Conservation (phyloP, 2,113 vertebrate species). For the Phrynosoma platyrhinos region DNA sequence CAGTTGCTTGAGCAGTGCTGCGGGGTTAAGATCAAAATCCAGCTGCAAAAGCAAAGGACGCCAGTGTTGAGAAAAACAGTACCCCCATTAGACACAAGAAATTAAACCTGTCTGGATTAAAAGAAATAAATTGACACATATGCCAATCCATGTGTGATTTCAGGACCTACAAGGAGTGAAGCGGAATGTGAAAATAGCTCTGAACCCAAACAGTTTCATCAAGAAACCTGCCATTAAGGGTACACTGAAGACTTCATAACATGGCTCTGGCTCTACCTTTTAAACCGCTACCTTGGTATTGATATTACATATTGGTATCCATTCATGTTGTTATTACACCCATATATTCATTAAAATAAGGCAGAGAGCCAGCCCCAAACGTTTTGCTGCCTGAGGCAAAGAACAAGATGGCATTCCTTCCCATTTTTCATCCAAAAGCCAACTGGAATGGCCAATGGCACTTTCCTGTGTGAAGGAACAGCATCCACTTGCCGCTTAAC, state of each 20-base stretch:
- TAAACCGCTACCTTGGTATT: not conserved
- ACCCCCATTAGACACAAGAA: not conserved
- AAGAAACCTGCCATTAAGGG: not conserved
- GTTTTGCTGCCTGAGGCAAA: too few relatives aligned
- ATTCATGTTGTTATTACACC: too few relatives aligned
- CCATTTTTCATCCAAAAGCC: too few relatives aligned
- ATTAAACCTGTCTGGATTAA: slow-evolving; percentile 57
- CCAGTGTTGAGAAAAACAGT: not conserved
- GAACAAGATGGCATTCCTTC: too few relatives aligned
- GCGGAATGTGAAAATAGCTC: not conserved
- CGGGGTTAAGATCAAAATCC: not conserved
- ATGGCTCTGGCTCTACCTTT: not conserved
- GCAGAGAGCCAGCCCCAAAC: too few relatives aligned
- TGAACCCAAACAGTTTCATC: not conserved
- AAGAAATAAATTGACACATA: slow-evolving; percentile 46
- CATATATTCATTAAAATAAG: too few relatives aligned
- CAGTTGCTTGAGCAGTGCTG: not conserved
- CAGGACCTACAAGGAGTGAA: slow-evolving; percentile 13
- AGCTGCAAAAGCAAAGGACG: not conserved
- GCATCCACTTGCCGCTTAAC: too few relatives aligned
- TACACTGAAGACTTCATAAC: not conserved
- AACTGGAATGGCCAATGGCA: too few relatives aligned
- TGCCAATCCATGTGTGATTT: slow-evolving; percentile 51
- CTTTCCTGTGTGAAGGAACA: too few relatives aligned
- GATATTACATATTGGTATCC: too few relatives aligned